Base-by-base conservation (phyloP, 2,113 vertebrate species). In the Microcebus griseorufus region DNA sequence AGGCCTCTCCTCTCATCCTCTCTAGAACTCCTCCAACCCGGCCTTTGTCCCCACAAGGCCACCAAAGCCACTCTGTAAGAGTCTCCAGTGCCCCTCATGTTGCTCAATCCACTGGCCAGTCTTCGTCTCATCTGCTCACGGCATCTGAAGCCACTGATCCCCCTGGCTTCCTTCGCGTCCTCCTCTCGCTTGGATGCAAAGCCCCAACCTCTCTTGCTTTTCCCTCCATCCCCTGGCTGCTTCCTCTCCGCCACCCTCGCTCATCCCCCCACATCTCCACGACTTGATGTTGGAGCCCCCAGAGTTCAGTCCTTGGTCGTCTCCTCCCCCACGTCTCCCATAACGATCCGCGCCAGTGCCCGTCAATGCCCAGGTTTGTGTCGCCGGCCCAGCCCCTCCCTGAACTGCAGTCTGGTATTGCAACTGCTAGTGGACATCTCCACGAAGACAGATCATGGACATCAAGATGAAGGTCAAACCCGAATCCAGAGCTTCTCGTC, bases 131-230 rank as follows among this genome's bases (percentile, higher is more conserved):
- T 20, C 32, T 2, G 48, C 6, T 9, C 14, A 73, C 9, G 16
- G 42, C 18, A 3, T 73, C 6, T 37, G 34, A 48, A 88, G 25
- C 23, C 18, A 7, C 39, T 32, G 29, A 16, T 32, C 39, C 22
- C n/a, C 34, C 39, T 3, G 1, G 27, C 42, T 82, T n/a, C n/a
- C 58, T 55, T n/a, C 20, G 6, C 3, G 8, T 1, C 0, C 18
- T 29, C 45, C 69, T 78, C n/a, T 67, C 32, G 5, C 10, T 17
- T 2, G 18, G 10, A 20, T 64, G 70, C 34, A 62, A 42, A 34
- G 18, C 37, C 32, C 16, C 42, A 87, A 17, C 9, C 42, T n/a
- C 23, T 62, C 70, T 29, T n/a, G 48, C 22, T 42, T 80, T 64
- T 73, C 29, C 32, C 51, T 85, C 42, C 51, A 7, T 45, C 7